Percentiles rank a stretch among this genome's conserved stretches.
phyloP scores from a whole-genome alignment of 1,140 invertebrate species.

The Theocolax elegans region DNA sequence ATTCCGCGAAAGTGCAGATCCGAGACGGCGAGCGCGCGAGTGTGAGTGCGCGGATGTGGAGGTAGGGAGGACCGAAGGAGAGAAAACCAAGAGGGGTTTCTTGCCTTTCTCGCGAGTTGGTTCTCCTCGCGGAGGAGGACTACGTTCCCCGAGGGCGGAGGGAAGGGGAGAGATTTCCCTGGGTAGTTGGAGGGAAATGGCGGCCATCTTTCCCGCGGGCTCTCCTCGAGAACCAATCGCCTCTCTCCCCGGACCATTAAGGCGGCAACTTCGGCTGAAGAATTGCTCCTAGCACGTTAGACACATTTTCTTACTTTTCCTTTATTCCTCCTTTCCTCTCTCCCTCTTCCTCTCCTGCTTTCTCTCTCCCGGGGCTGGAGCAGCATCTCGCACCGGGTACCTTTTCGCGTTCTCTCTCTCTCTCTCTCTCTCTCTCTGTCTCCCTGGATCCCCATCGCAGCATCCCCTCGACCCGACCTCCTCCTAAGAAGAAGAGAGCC shows the following conservation, averaged over 20 bases:
- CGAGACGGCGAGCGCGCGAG: neutral
- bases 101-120: conserved; percentile 22
- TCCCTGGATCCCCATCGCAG: neutral
- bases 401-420: conserved; percentile 20
- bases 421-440: neutral
- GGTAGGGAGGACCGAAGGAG: conserved; percentile 14
- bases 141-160: too few species aligned
- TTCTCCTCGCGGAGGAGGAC: conserved; percentile 12
- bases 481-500: conserved; percentile 12
- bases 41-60: neutral
- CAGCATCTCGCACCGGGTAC: too few species aligned
- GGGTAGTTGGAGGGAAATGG: conserved; percentile 68
- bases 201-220: conserved; percentile 68
- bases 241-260: conserved; percentile 63
- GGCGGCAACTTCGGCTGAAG: conserved; percentile 68
- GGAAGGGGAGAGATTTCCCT: conserved; percentile 55
- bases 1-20: conserved; percentile 41
- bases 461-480: conserved; percentile 4
- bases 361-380: conserved; percentile 31
- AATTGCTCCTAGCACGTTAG: conserved; percentile 68
- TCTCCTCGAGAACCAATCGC: conserved; percentile 68
- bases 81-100: conserved; percentile 37
- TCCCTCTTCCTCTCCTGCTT: conserved; percentile 51
- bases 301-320: conserved; percentile 70
- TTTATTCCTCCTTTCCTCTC: too few species aligned